Evolutionary conservation across 2,113 vertebrate genomes (phyloP), one percentile per base, ranked within the genome.

Genomic region (Aspidoscelis tigris): DNA sequence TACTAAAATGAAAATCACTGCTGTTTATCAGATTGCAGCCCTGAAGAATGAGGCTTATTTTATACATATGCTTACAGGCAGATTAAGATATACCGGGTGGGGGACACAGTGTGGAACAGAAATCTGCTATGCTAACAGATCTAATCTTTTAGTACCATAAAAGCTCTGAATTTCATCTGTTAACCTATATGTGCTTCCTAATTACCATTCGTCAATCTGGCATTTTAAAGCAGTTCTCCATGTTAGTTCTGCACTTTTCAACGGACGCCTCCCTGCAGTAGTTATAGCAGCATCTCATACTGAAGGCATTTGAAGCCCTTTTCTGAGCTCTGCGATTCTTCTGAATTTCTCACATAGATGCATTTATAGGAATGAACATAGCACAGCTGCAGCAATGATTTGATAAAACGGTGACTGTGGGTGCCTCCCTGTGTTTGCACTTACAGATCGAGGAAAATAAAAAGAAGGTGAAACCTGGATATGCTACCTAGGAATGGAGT

Each of bases 11-110:
- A 86, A 82, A 86, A 7, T 33, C 70, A 76, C 58, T 85, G 16
- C n/a, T 11, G 75, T 84, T 86, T 84, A 66, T 3, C 68, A 21
- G 33, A 53, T 65, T 47, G 41, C 24, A 72, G 58, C 8, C n/a
- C 83, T 79, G 76, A 84, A 79, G 71, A 87, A 84, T 7, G 10
- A 87, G 4, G 16, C 14, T 33, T 65, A 82, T 73, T 89, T 83
- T 71, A 80, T 70, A 73, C 41, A 41, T 79, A 79, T 16, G 69
- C n/a, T 76, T 66, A 81, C 33, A 82, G 75, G 85, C 88, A 78
- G 22, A 77, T 78, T 71, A 68, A 39, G 10, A 84, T 4, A 82
- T 78, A 72, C 66, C 72, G 43, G 74, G 66, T 50, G 58, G 53
- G 66, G 55, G 53, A 33, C 69, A 82, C 11, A 26, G 66, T 78